Conservation (phyloP, 2,888 invertebrate species). For the Dolomedes plantarius region DNA sequence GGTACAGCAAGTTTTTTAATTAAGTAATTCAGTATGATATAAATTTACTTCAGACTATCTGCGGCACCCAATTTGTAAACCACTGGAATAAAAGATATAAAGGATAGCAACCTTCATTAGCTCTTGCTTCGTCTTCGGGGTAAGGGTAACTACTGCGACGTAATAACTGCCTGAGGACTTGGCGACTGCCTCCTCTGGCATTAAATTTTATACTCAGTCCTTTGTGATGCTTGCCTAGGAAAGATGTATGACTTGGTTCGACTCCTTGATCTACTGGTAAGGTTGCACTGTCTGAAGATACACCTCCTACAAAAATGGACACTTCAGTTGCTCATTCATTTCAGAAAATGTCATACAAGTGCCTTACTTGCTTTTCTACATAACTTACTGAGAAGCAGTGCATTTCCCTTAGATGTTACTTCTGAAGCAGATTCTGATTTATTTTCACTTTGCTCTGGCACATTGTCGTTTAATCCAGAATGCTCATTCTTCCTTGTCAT, state of each 20-base stretch:
- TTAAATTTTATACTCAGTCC: slow-evolving; percentile 72
- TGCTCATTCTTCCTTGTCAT: slow-evolving; percentile 68
- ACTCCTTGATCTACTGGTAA: slow-evolving; percentile 37
- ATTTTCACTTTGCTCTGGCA: slow-evolving; percentile 64
- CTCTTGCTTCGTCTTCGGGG: slow-evolving; percentile 66
- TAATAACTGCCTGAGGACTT: slow-evolving; percentile 72
- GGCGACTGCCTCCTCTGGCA: slow-evolving; percentile 71
- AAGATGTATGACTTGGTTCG: slow-evolving; percentile 44
- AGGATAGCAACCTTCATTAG: slow-evolving; percentile 39
- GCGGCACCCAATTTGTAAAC: too few relatives aligned
- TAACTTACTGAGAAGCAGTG: slow-evolving; percentile 52
- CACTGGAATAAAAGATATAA: too few relatives aligned
- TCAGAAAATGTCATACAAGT: too few relatives aligned
- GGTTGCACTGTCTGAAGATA: slow-evolving; percentile 54
- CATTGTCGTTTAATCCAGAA: slow-evolving; percentile 72
- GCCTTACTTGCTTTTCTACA: too few relatives aligned
- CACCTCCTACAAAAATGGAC: slow-evolving; percentile 29
- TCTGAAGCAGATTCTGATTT: slow-evolving; percentile 55
- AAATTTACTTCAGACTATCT: too few relatives aligned
- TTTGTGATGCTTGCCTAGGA: slow-evolving; percentile 64
- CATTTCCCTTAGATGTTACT: slow-evolving; percentile 46
- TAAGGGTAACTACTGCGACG: slow-evolving; percentile 71
- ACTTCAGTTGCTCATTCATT: too few relatives aligned
- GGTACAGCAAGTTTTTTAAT: too few relatives aligned
- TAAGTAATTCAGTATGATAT: too few relatives aligned